Base-by-base conservation (phyloP, 2,113 vertebrate species). In the Sander lucioperca region DNA sequence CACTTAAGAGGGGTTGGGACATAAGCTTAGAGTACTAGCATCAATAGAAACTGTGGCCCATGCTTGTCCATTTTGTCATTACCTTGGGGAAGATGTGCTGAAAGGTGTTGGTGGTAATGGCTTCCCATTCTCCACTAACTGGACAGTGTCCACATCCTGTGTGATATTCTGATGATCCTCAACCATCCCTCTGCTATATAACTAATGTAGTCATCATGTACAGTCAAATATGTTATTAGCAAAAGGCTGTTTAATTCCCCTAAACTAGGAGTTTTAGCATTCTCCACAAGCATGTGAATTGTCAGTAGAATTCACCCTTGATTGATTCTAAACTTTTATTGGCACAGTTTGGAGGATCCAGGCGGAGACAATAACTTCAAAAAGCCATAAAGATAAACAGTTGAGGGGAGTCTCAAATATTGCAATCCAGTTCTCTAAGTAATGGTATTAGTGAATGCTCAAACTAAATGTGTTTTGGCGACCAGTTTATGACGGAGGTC, bases 71-170 rank as follows among this genome's bases (percentile, higher is more conserved):
- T 59, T 21, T 45, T 51, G 27, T 66, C 27, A 21, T 69, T 58
- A 50, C 71, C 50, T 43, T 23, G 9, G 66, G 45, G 62, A 25
- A 39, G 53, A 61, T 73, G 58, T 84, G 56, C 36, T 85, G 23
- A 50, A 71, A 27, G 6, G 45, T 66, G 21, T 68, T 56, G 9
- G 23, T 66, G 47, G 64, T 70, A 75, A 68, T 71, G 21, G 23
- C 9, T 16, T 21, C 30, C 25, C 1, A 18, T 76, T 88, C 11
- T 61, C 45, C 18, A 45, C 65, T 77, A 77, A 80, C 39, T 51
- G 25, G 19, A 68, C 14, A 16, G 5, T 9, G 23, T 36, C 57
- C 51, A n/a, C 43, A 39, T 56, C 25, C 36, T 50, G 13, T 48
- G 27, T 23, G 53, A 56, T 39, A 39, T 27, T 80, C 25, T 54